Base-by-base conservation (phyloP, 2,888 invertebrate species). In the Trachelus troglodyta region DNA sequence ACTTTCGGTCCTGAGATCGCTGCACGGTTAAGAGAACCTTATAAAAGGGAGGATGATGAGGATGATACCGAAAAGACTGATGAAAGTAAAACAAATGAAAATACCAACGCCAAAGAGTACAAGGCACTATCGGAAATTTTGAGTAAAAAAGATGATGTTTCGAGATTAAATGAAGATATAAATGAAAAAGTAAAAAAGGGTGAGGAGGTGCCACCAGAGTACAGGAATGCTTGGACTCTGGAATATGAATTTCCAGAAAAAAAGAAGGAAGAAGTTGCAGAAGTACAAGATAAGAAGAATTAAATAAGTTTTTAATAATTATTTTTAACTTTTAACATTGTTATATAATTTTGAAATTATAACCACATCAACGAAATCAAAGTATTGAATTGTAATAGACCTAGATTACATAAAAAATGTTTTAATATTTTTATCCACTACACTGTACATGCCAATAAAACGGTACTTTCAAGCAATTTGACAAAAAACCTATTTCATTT, bases 161-260 rank as follows among this genome's bases (percentile, higher is more conserved):
- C 84, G 11, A 82, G 83, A 78, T 80, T 83, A 37, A 78, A 82
- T n/a, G 92, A 92, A 83, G 92, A 92, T 83, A 91, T 92, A 71
- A 90, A 92, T 83, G 87, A 91, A 77, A 90, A 92, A 78, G 89
- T 92, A 76, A 89, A 92, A 82, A 89, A 92, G 85, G 92, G 92
- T 23, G 91, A 90, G 77, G 90, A 92, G 81, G 92, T 92, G 80
- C 92, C 93, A 84, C 92, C 92, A 11, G 92, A 92, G 69, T 93
- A 93, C 78, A 92, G 92, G 68, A 93, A 93, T 82, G 92, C 92
- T 89, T 94, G 94, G 93, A 92, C 93, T 23, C 88, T 93, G 69
- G 93, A 93, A 88, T 94, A 94, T 87, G 92, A 92, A 77, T 92
- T 92, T 85, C 93, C 93, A 30, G 80, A 91, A 76, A 78, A 78